Percentiles rank a stretch among this genome's conserved stretches.
Conservation (phyloP, 2,113 vertebrate species). For the Paracanthobrama guichenoti region DNA sequence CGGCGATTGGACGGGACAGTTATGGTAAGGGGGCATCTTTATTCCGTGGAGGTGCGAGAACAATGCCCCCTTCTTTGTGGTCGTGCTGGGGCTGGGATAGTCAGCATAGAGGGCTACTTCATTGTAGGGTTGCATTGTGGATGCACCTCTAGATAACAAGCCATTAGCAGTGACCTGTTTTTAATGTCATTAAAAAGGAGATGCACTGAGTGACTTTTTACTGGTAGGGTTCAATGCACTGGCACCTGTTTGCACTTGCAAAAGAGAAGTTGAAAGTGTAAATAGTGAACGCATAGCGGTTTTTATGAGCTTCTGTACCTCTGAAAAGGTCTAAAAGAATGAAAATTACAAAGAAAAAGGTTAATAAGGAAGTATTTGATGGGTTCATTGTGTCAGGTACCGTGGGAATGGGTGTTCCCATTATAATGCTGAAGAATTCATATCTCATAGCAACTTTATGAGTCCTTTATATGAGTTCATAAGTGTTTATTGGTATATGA, state of each 20-base stretch:
- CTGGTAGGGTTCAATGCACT: background rate
- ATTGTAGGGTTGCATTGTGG: constrained; percentile 66
- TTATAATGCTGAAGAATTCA: constrained; percentile 13
- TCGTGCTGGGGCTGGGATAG: constrained; percentile 60
- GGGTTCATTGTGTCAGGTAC: background rate
- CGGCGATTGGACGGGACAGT: constrained; percentile 62
- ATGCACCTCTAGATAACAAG: constrained; percentile 60
- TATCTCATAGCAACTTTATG: constrained; percentile 35
- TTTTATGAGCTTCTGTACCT: background rate
- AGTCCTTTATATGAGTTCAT: constrained; percentile 7
- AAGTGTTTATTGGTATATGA: constrained; percentile 27
- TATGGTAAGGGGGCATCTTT: constrained; percentile 70
- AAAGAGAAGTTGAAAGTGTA: constrained; percentile 3
- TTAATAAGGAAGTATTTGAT: constrained; percentile 15
- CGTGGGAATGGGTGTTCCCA: constrained; percentile 28
- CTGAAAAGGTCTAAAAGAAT: background rate
- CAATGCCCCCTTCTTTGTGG: constrained; percentile 70
- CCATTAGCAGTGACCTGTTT: constrained; percentile 69
- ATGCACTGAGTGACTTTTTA: background rate
- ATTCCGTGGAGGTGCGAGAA: constrained; percentile 66
- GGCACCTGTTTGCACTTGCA: constrained; percentile 8
- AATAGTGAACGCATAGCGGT: background rate
- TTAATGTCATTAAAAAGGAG: constrained; percentile 13
- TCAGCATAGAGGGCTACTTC: constrained; percentile 56
- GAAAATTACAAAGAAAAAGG: background rate